Evolutionary conservation across 2,797 vertebrate species (phyloP).

Genomic region (Gallinago nigripennis): DNA sequence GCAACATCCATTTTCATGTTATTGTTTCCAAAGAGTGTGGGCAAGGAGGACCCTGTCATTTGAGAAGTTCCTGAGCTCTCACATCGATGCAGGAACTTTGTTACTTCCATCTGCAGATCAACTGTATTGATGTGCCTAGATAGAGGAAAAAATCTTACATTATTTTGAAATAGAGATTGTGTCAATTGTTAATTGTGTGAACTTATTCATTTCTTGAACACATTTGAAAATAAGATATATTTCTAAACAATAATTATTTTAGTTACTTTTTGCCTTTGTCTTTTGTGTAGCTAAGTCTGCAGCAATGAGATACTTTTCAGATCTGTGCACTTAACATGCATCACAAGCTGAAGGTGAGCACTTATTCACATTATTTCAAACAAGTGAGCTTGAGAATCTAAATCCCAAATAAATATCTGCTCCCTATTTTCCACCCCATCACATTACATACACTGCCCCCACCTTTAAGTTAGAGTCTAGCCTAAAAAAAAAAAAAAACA

Average conservation of each 20-base stretch:
- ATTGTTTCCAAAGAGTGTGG: conserved; percentile 88
- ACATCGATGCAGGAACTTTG: conserved; percentile 91
- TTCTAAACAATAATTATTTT: neutral
- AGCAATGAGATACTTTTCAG: neutral
- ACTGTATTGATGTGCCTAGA: conserved; percentile 94
- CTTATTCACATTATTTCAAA: neutral
- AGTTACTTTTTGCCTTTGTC: neutral
- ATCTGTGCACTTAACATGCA: neutral
- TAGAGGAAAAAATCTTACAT: neutral
- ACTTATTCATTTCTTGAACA: neutral
- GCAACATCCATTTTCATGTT: conserved; percentile 92
- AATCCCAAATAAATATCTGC: neutral
- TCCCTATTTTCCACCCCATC: neutral
- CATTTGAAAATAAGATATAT: neutral
- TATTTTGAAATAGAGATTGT: neutral
- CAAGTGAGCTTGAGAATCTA: neutral
- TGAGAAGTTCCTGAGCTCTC: conserved; percentile 82
- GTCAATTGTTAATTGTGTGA: neutral
- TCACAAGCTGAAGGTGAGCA: neutral
- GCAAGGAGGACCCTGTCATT: conserved; percentile 70
- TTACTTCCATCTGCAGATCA: conserved; percentile 96
- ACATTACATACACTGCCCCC: neutral
- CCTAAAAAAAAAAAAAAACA: neutral
- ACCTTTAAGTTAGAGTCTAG: neutral
- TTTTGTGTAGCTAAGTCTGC: neutral